phyloP scores from a whole-genome alignment of 2,888 invertebrate genomes.

The Chesias legatella region DNA sequence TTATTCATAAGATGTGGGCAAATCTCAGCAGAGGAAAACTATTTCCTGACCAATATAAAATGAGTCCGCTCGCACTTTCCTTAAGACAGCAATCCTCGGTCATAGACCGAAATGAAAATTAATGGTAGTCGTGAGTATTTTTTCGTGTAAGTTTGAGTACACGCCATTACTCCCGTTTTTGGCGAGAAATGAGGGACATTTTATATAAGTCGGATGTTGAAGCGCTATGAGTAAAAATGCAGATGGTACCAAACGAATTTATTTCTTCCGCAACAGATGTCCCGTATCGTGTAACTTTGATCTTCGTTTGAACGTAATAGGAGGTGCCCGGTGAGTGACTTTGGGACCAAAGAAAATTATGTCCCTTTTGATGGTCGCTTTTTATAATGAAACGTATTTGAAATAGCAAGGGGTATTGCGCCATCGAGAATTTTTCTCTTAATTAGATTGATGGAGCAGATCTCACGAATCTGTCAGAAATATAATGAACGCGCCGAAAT shows the following conservation, averaged over 20 bases:
- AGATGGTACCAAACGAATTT: slow-evolving; percentile 44
- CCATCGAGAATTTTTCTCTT: slow-evolving; percentile 52
- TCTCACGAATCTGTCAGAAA: slow-evolving; percentile 61
- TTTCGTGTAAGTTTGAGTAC: slow-evolving; percentile 78
- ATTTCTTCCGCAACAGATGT: slow-evolving; percentile 23
- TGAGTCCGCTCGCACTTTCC: slow-evolving; percentile 47
- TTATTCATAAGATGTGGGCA: slow-evolving; percentile 27
- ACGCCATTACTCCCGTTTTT: slow-evolving; percentile 76
- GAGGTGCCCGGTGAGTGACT: slow-evolving; percentile 10
- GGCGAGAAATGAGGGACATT: slow-evolving; percentile 65
- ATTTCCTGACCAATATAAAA: slow-evolving; percentile 35
- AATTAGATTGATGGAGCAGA: slow-evolving; percentile 69
- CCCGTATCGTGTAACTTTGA: slow-evolving; percentile 29
- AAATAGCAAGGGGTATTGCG: slow-evolving; percentile 24
- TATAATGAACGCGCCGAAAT: slow-evolving; percentile 63
- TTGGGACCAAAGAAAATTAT: slow-evolving; percentile 14
- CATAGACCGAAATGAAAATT: slow-evolving; percentile 76
- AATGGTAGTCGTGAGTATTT: slow-evolving; percentile 75
- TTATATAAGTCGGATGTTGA: slow-evolving; percentile 65
- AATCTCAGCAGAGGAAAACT: slow-evolving; percentile 32
- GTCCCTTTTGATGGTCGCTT: slow-evolving; percentile 6
- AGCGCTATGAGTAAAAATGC: slow-evolving; percentile 55
- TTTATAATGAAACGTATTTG: slow-evolving; percentile 25
- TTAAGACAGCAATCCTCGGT: slow-evolving; percentile 68
- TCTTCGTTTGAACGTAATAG: slow-evolving; percentile 21